Conservation (phyloP, 2,113 vertebrate species). For the Donacobius atricapilla region DNA sequence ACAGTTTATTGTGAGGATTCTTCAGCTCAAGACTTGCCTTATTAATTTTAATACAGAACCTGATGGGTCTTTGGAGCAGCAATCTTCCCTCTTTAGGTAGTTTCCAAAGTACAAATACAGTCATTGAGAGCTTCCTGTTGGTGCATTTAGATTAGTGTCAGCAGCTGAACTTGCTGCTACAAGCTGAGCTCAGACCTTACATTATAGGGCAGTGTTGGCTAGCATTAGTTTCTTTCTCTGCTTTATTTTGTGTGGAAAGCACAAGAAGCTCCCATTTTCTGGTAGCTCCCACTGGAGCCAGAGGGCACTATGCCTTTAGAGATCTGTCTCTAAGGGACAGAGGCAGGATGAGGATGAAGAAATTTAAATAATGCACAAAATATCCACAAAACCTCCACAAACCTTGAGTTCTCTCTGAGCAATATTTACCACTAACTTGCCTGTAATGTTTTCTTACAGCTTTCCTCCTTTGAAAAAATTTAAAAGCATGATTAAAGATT, state of each 20-base stretch:
- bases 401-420: neutral
- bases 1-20: neutral
- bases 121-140: neutral
- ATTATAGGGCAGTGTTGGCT: neutral
- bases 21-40: neutral
- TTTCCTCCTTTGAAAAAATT: constrained; percentile 26
- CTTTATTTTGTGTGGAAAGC: neutral
- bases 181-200: neutral
- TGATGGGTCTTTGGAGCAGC: neutral
- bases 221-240: neutral
- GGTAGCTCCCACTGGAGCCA: neutral
- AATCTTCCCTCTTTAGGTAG: neutral
- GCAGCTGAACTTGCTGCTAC: neutral
- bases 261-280: neutral
- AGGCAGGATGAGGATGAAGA: neutral
- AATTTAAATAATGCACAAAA: neutral
- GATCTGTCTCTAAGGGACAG: neutral
- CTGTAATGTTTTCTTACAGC: neutral
- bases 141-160: neutral
- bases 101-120: neutral
- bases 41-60: neutral
- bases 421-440: neutral
- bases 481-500: neutral
- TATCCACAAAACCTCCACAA: neutral
- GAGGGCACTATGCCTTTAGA: neutral